phyloP scores from a whole-genome alignment of 2,888 invertebrate species.

The Hydraecia micacea region DNA sequence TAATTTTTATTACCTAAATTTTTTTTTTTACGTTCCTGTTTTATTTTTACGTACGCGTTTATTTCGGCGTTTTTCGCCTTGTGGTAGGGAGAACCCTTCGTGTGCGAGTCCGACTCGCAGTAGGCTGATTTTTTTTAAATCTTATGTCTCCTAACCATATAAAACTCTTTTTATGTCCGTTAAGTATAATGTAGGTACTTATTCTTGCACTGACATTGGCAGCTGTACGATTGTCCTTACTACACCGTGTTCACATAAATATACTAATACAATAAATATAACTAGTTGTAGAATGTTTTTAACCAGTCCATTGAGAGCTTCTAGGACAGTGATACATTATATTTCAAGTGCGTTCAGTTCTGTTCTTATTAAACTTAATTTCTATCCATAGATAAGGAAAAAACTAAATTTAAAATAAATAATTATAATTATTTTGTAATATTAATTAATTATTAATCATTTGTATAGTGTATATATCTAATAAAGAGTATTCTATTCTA shows the following conservation, averaged over 20 bases:
- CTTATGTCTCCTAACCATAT: too few relatives aligned
- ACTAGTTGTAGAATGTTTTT: background rate
- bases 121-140: too few relatives aligned
- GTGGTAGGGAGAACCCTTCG: too few relatives aligned
- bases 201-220: background rate
- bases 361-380: background rate
- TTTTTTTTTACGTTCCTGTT: too few relatives aligned
- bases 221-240: background rate
- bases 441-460: background rate
- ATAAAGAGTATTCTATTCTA: background rate
- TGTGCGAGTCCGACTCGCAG: too few relatives aligned
- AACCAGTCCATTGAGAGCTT: background rate
- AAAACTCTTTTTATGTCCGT: background rate
- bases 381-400: background rate
- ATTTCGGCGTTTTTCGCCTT: too few relatives aligned
- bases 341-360: background rate
- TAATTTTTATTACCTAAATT: too few relatives aligned
- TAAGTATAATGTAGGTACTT: background rate
- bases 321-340: background rate
- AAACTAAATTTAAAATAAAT: background rate
- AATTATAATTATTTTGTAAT: background rate
- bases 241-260: background rate
- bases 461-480: background rate
- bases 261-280: background rate
- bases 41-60: too few relatives aligned